These are phyloP conservation scores for Falco cherrug DNA, from an alignment of 2,797 vertebrate genomes.

Conservation along the genomic window DNA sequence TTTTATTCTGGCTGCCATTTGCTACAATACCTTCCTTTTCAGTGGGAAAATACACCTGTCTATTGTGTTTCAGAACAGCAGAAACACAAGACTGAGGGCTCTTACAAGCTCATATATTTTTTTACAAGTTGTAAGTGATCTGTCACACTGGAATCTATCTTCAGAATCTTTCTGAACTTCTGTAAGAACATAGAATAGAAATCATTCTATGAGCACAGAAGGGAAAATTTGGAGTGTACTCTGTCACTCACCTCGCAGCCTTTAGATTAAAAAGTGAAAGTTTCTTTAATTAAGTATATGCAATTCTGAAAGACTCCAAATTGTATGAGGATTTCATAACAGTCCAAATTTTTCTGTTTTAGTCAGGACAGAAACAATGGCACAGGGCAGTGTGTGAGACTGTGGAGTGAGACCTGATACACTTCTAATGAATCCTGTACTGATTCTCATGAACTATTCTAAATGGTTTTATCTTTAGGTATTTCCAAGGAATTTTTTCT, in stretches of 20 bases:
- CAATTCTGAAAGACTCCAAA: not conserved
- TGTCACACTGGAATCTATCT: not conserved
- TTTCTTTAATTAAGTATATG: not conserved
- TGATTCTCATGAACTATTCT: not conserved
- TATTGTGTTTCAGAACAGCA: not conserved
- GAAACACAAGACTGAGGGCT: not conserved
- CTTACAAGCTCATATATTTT: not conserved
- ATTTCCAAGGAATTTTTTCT: not conserved
- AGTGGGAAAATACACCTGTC: not conserved
- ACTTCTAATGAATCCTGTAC: not conserved
- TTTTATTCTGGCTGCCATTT: not conserved
- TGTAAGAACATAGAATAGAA: not conserved
- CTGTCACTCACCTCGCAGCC: not conserved
- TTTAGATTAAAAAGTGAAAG: not conserved
- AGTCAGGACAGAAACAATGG: not conserved
- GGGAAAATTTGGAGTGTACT: not conserved
- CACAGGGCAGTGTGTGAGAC: not conserved
- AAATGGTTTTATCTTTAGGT: not conserved
- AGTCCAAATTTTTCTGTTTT: not conserved
- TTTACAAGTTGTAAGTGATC: not conserved
- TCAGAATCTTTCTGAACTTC: not conserved
- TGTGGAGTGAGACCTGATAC: not conserved
- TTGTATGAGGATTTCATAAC: not conserved
- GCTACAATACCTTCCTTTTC: not conserved
- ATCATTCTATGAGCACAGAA: not conserved